These are phyloP conservation scores for Darevskia mixta DNA, from an alignment of 2,797 vertebrate genomes.

Conservation along the genomic window DNA sequence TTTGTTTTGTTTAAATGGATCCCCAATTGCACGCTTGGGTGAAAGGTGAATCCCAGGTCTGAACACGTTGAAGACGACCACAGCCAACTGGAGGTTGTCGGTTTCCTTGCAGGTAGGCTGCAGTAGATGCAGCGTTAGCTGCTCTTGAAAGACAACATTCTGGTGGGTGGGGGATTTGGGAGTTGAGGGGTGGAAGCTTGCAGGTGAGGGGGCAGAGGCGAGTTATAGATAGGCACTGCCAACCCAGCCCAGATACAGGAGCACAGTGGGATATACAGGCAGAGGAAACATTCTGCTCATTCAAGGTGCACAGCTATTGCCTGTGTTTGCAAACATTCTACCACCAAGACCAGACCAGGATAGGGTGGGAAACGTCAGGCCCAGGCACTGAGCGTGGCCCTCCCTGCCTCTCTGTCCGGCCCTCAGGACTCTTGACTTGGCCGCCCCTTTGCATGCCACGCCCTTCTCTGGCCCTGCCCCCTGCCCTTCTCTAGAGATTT, in stretches of 20 bases:
- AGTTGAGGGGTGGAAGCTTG: neutral
- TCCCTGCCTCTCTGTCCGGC: no score
- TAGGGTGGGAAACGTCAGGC: neutral
- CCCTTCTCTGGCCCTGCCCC: no score
- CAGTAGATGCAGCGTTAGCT: neutral
- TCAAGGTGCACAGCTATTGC: neutral
- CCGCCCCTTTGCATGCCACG: no score
- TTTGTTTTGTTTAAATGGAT: no score
- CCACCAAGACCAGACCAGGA: neutral
- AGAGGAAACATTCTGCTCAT: neutral
- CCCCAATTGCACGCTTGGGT: no score
- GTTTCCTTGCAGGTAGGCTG: neutral
- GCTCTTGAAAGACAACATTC: neutral
- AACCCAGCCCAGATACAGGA: neutral
- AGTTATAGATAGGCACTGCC: neutral
- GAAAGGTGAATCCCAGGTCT: no score
- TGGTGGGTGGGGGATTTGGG: neutral
- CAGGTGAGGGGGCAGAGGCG: neutral
- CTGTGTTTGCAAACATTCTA: neutral
- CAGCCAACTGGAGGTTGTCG: neutral
- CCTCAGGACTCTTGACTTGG: no score
- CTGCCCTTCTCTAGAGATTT: no score
- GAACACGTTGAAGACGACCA: no score
- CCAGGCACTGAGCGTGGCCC: no score
- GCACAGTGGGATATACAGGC: no score